These are phyloP conservation scores for Lacerta agilis DNA, from an alignment of 2,797 vertebrate genomes.

Conservation along the genomic window DNA sequence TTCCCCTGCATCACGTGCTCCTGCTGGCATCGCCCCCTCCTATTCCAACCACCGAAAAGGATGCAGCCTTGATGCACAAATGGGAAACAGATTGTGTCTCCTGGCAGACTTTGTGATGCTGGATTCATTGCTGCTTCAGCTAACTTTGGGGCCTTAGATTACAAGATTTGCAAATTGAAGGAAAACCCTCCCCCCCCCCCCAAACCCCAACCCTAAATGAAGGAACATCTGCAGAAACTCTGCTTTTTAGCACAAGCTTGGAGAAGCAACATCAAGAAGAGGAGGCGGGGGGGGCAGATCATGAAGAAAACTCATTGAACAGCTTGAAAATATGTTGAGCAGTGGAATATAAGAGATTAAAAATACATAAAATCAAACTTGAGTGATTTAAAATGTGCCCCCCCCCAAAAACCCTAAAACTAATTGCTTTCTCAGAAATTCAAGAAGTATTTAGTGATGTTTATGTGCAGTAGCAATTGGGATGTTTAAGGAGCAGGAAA, in stretches of 20 bases:
- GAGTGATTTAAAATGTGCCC: neutral
- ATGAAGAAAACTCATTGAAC: conserved; percentile 28
- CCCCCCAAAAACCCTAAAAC: neutral
- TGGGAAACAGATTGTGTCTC: conserved; percentile 94
- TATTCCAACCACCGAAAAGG: conserved; percentile 88
- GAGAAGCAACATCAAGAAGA: conserved; percentile 60
- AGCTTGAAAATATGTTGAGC: conserved; percentile 36
- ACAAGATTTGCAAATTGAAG: conserved; percentile 98
- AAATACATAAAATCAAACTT: conserved; percentile 24
- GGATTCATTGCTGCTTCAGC: conserved; percentile 90
- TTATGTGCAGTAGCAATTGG: conserved; percentile 19
- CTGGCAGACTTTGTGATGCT: conserved; percentile 86
- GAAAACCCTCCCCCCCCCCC: conserved; percentile 77
- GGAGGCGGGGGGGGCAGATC: neutral
- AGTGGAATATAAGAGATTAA: conserved; percentile 39
- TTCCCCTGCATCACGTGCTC: conserved; percentile 89
- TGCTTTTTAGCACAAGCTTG: conserved; percentile 80
- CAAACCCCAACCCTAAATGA: conserved; percentile 39
- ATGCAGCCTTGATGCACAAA: conserved; percentile 93
- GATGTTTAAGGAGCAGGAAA: neutral
- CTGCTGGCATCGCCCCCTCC: conserved; percentile 80
- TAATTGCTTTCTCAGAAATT: conserved; percentile 29
- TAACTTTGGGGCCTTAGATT: conserved; percentile 92
- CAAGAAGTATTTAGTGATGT: conserved; percentile 19
- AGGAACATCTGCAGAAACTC: conserved; percentile 85